Base-by-base conservation (phyloP, 2,797 vertebrate species). In the Danio kyathit region DNA sequence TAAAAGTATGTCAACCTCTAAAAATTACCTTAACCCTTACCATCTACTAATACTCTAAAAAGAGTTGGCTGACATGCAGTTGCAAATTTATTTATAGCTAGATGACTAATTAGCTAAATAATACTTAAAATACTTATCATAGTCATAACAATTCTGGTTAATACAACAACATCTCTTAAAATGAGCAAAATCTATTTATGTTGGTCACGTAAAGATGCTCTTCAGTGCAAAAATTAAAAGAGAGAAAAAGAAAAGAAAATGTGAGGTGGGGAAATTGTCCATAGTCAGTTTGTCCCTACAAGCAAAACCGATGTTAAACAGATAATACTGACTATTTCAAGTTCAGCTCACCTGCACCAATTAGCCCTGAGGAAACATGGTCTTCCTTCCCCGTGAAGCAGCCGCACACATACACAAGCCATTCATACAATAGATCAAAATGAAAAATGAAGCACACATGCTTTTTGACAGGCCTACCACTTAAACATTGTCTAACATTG, bases 401-500 rank as follows among this genome's bases (percentile, higher is more conserved):
- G 70, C 52, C 51, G 72, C 40, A 8, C 64, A 65, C 74, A 65
- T 38, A 52, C 59, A 63, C 64, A 79, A 69, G 44, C 21, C 61
- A 79, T 64, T 77, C 75, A 73, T 46, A 73, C 76, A 74, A n/a
- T 82, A 66, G 65, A 40, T 71, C 67, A 46, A 78, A 83, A 74
- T 74, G 87, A 92, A 86, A 73, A 87, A 89, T 86, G 63, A 54
- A 3, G 76, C 85, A 88, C 87, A 89, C 87, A 87, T 83, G 87
- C 77, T 83, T 57, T 86, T 87, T 92, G 92, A 92, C 92, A 92
- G 84, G 40, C 84, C 57, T 77, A 79, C 80, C 74, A 73, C 84
- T 85, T 89, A 90, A 92, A 91, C 84, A 88, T 84, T 89, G 90
- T 87, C 81, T 89, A 91, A 91, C 83, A 88, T 85, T 90, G 90